A percentile compares a stretch with the other conserved stretches of the same genome.
These are phyloP conservation scores for Megaceryle alcyon DNA, from an alignment of 2,797 vertebrate species.

Conservation along the genomic window DNA sequence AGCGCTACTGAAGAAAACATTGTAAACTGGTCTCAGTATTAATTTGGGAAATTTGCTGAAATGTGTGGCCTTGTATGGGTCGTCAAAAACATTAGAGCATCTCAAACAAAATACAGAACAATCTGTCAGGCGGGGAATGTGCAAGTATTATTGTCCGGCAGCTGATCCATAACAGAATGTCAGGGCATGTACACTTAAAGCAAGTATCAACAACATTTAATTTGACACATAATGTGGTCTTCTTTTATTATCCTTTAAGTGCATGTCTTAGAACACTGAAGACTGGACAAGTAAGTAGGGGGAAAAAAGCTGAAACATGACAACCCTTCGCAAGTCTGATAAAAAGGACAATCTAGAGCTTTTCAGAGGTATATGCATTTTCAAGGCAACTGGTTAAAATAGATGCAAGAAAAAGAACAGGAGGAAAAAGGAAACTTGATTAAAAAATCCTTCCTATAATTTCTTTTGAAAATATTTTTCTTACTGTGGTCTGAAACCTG, in stretches of 20 bases:
- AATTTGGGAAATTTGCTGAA: slow-evolving; percentile 79
- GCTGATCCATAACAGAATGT: slow-evolving; percentile 68
- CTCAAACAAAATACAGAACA: slow-evolving; percentile 71
- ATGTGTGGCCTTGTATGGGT: slow-evolving; percentile 76
- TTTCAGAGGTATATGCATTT: slow-evolving; percentile 11
- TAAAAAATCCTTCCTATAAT: slow-evolving; percentile 11
- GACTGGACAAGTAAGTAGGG: slow-evolving; percentile 31
- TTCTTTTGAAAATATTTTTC: slow-evolving; percentile 21
- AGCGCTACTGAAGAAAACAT: slow-evolving; percentile 74
- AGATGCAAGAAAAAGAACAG: neutral
- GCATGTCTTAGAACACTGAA: slow-evolving; percentile 55
- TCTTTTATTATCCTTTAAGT: slow-evolving; percentile 70
- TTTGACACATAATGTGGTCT: slow-evolving; percentile 72
- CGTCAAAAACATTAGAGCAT: slow-evolving; percentile 76
- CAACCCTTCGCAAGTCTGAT: neutral
- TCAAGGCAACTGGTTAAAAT: slow-evolving; percentile 35
- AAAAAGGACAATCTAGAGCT: neutral
- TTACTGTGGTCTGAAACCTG: slow-evolving; percentile 4
- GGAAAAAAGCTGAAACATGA: slow-evolving; percentile 31
- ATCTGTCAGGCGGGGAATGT: slow-evolving; percentile 68
- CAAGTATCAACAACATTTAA: slow-evolving; percentile 68
- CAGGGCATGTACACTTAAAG: slow-evolving; percentile 50
- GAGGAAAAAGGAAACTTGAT: slow-evolving; percentile 1
- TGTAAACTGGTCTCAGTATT: slow-evolving; percentile 76
- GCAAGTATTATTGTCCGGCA: slow-evolving; percentile 67